These are phyloP conservation scores for Oceanodroma leucorhoa DNA, from an alignment of 2,797 vertebrate species.

Conservation along the genomic window DNA sequence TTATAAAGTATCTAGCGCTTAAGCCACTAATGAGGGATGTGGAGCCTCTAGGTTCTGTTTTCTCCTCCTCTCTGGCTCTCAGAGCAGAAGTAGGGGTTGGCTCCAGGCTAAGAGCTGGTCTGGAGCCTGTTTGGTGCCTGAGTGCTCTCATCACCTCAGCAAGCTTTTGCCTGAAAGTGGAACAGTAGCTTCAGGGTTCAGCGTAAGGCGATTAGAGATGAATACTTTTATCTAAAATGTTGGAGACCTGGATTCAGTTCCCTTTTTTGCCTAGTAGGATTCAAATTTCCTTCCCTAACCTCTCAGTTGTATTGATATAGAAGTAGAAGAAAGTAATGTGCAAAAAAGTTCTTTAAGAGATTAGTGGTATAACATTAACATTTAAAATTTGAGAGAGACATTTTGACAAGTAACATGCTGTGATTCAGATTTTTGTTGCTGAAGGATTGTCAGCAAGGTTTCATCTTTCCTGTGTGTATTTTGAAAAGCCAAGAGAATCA, in stretches of 20 bases:
- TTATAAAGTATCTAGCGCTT: neutral
- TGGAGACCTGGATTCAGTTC: neutral
- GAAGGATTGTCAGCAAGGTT: conserved; percentile 49
- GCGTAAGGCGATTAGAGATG: neutral
- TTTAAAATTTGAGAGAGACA: conserved; percentile 50
- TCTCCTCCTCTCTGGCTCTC: neutral
- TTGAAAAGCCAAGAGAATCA: conserved; percentile 50
- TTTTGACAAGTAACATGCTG: conserved; percentile 60
- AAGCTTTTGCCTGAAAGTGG: neutral
- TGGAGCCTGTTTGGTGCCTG: neutral
- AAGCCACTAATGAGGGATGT: neutral
- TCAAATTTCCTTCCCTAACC: neutral
- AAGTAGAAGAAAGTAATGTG: neutral
- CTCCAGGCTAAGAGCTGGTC: neutral
- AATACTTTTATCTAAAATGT: neutral
- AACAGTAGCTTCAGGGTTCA: neutral
- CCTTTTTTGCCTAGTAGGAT: neutral
- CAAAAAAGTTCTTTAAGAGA: neutral
- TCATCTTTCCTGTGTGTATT: conserved; percentile 18
- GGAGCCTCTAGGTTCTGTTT: neutral
- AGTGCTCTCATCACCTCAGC: neutral
- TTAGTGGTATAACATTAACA: conserved; percentile 41
- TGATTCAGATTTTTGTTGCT: conserved; percentile 57
- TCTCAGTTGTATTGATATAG: neutral
- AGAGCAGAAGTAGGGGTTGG: neutral